Conservation (phyloP, 2,888 invertebrate genomes). For the Eugnorisma glareosa region DNA sequence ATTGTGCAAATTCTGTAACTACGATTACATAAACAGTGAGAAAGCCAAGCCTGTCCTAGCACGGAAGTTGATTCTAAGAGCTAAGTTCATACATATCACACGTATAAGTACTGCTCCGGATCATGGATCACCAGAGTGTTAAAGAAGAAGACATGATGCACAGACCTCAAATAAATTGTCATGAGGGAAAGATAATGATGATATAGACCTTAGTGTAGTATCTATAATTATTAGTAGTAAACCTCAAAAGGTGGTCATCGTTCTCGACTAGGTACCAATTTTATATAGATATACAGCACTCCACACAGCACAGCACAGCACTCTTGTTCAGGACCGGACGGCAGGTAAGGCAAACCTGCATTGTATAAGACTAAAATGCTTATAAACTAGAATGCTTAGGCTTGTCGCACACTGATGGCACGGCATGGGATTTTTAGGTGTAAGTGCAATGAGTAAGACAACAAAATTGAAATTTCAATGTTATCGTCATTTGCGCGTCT, state of each 20-base stretch:
- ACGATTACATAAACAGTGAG: neutral
- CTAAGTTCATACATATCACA: neutral
- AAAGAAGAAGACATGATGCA: neutral
- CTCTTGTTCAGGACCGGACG: neutral
- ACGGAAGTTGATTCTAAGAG: neutral
- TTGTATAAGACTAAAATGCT: neutral
- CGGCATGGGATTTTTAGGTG: neutral
- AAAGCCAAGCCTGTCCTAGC: neutral
- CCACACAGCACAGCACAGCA: no score
- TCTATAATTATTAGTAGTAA: no score
- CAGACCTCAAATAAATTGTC: neutral
- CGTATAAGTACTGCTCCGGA: neutral
- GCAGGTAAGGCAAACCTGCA: neutral
- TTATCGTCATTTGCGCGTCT: neutral
- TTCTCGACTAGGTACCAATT: neutral
- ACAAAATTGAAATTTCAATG: neutral
- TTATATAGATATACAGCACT: neutral
- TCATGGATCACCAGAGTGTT: neutral
- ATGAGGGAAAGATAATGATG: neutral
- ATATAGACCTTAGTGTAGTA: neutral
- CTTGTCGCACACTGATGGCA: neutral
- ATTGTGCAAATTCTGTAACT: neutral
- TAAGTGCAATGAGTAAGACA: neutral
- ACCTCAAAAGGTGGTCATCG: neutral
- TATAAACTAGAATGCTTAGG: neutral